phyloP scores from a whole-genome alignment of 2,113 vertebrate genomes.

The Serilophus lunatus region DNA sequence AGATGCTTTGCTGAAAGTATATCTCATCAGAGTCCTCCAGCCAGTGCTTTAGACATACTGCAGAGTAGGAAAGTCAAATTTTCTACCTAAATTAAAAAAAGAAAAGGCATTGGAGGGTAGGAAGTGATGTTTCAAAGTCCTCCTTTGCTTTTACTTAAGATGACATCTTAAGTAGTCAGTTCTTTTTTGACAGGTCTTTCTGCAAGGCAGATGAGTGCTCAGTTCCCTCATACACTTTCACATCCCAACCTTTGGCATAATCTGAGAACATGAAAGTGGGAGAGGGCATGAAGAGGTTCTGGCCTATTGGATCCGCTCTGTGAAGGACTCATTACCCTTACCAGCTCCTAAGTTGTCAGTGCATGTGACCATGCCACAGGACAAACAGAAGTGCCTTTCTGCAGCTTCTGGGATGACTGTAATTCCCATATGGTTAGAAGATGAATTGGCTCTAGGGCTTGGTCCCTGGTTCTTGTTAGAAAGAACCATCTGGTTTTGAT shows the following conservation, averaged over 20 bases:
- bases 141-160: neutral
- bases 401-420: rapidly evolving
- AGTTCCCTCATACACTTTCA: neutral
- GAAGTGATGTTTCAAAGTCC: neutral
- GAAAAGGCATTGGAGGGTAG: neutral
- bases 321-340: neutral
- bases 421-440: neutral
- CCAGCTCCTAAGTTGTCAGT: neutral
- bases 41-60: neutral
- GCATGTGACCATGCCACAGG: rapidly evolving
- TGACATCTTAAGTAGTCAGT: neutral
- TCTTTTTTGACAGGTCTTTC: neutral
- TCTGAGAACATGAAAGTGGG: neutral
- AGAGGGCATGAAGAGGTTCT: neutral
- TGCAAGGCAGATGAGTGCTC: neutral
- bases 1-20: neutral
- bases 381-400: neutral
- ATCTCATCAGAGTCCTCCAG: neutral
- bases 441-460: neutral
- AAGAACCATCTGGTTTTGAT: neutral
- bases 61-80: neutral
- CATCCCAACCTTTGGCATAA: neutral
- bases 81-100: neutral
- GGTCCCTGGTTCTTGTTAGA: neutral
- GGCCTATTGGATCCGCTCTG: neutral